Percentiles rank a stretch among this genome's conserved stretches.
Evolutionary conservation across 1,140 invertebrate species (phyloP).

Genomic region (Leptopilina boulardi): DNA sequence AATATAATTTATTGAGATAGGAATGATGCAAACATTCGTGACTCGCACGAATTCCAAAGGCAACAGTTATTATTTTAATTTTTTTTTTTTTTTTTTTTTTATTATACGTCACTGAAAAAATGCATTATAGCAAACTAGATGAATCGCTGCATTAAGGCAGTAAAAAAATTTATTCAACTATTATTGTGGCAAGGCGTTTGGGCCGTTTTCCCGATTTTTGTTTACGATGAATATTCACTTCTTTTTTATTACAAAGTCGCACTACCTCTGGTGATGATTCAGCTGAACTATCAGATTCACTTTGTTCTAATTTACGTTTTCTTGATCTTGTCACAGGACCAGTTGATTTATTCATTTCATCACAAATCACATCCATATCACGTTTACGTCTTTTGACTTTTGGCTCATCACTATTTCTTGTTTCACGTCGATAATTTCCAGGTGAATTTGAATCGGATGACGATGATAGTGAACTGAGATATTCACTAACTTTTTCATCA

Average conservation of each 20-base stretch:
- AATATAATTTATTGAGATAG: constrained; percentile 62
- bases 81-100: too few relatives aligned
- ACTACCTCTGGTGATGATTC: constrained; percentile 43
- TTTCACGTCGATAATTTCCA: neutral
- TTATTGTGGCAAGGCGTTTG: constrained; percentile 57
- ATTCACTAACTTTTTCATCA: constrained; percentile 77
- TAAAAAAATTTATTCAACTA: constrained; percentile 56
- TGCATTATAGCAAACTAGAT: constrained; percentile 53
- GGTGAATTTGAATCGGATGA: constrained; percentile 68
- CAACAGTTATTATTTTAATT: too few relatives aligned
- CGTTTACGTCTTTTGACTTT: constrained; percentile 41
- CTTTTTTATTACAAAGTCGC: constrained; percentile 39
- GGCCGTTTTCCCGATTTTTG: constrained; percentile 64
- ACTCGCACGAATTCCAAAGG: constrained; percentile 37
- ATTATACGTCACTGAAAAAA: constrained; percentile 54
- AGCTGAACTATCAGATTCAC: constrained; percentile 45
- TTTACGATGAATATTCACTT: constrained; percentile 61
- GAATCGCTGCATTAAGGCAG: constrained; percentile 37
- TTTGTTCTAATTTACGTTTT: constrained; percentile 64
- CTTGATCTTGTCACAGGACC: constrained; percentile 65
- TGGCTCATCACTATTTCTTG: neutral
- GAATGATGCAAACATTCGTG: constrained; percentile 61
- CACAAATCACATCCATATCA: neutral
- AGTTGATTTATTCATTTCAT: constrained; percentile 25
- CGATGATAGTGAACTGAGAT: constrained; percentile 75